Evolutionary conservation across 2,888 invertebrate species (phyloP).

Genomic region (Apamea sordens): DNA sequence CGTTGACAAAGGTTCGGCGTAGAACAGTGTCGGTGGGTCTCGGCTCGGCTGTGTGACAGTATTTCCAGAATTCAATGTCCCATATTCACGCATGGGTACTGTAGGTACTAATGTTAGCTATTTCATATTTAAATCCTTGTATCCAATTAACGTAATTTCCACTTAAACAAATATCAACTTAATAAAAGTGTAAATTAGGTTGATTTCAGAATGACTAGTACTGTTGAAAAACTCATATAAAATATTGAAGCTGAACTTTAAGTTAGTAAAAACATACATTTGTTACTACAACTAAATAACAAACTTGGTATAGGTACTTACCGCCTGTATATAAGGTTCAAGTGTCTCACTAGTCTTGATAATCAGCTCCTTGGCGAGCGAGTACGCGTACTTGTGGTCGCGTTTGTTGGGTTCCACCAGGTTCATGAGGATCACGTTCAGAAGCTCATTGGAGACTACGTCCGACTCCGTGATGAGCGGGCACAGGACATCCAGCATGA

Average conservation of each 20-base stretch:
- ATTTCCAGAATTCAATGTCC: background rate
- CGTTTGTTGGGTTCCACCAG: slow-evolving; percentile 98
- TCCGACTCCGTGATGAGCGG: slow-evolving; percentile 99
- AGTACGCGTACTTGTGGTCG: slow-evolving; percentile 96
- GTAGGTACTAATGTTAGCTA: background rate
- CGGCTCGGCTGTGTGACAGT: background rate
- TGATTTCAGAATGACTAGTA: background rate
- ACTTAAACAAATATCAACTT: background rate
- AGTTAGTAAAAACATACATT: background rate
- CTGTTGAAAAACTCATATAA: background rate
- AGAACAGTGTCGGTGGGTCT: too few species aligned
- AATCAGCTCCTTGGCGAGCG: slow-evolving; percentile 97
- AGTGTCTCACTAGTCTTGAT: slow-evolving; percentile 97
- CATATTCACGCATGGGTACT: background rate
- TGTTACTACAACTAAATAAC: background rate
- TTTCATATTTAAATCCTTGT: background rate
- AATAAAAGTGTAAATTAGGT: background rate
- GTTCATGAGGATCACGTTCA: slow-evolving; percentile 98
- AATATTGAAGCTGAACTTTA: background rate
- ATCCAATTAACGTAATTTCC: background rate
- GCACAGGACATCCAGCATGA: slow-evolving; percentile 98
- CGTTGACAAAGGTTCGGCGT: too few species aligned
- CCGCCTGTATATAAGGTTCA: slow-evolving; percentile 98
- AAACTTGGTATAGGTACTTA: slow-evolving; percentile 85
- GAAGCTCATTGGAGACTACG: slow-evolving; percentile 97